A percentile compares a stretch with the other conserved stretches of the same genome.
Evolutionary conservation across 1,140 invertebrate species (phyloP).

Genomic region (Cyclargus thomasi): DNA sequence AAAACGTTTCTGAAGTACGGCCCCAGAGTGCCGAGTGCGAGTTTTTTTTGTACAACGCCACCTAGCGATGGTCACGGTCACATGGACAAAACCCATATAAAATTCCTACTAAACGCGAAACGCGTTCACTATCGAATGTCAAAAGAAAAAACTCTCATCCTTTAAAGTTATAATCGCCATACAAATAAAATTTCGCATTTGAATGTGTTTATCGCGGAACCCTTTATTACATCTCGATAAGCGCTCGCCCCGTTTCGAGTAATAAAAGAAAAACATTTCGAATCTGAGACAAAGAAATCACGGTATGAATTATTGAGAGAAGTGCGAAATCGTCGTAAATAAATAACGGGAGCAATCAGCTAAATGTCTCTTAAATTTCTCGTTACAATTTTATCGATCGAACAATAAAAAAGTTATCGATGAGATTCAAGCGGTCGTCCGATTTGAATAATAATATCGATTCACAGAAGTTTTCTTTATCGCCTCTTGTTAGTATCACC

Average conservation of each 20-base stretch:
- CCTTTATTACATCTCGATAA: background rate
- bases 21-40: no score
- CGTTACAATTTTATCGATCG: conserved; percentile 6
- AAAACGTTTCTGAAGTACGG: no score
- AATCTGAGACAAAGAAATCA: background rate
- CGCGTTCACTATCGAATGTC: no score
- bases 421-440: background rate
- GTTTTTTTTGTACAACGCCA: no score
- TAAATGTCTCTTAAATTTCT: conserved; percentile 12
- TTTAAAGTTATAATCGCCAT: no score
- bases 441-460: background rate
- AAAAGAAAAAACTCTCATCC: no score
- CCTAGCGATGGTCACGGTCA: no score
- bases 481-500: no score
- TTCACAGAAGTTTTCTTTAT: background rate
- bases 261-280: background rate
- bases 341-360: conserved; percentile 1
- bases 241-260: background rate
- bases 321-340: background rate
- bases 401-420: conserved; percentile 4
- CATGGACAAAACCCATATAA: no score
- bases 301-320: background rate
- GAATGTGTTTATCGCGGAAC: background rate
- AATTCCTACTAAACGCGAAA: no score
- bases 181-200: no score